phyloP scores from a whole-genome alignment of 2,797 vertebrate species.

The Coilia nasus region DNA sequence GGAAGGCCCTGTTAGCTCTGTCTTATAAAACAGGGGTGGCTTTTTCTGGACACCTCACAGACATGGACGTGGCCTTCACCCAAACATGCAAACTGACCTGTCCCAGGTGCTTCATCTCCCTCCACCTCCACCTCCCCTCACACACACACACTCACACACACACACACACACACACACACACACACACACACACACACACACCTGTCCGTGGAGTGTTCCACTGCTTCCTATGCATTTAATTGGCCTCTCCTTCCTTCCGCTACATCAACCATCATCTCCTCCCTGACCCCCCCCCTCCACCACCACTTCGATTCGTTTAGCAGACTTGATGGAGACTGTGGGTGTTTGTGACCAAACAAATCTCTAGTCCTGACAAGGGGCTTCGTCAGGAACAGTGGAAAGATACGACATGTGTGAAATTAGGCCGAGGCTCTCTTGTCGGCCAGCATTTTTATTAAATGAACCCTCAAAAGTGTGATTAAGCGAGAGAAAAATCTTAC shows the following conservation, averaged over 20 bases:
- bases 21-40: conserved; percentile 52
- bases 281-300: conserved; percentile 41
- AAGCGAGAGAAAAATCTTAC: conserved; percentile 67
- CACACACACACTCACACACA: not conserved
- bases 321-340: conserved; percentile 32
- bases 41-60: conserved; percentile 52
- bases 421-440: conserved; percentile 54
- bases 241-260: conserved; percentile 55
- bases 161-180: no score
- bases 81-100: conserved; percentile 63
- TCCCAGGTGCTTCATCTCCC: conserved; percentile 64
- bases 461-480: conserved; percentile 76
- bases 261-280: conserved; percentile 7
- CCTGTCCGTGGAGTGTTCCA: conserved; percentile 58
- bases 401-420: conserved; percentile 65
- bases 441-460: conserved; percentile 76
- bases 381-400: conserved; percentile 32
- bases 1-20: conserved; percentile 41
- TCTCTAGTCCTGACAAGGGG: conserved; percentile 49
- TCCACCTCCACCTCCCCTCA: conserved; percentile 50
- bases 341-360: conserved; percentile 50
- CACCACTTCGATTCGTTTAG: conserved; percentile 52
- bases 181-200: not conserved
- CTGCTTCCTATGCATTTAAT: conserved; percentile 64
- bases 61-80: conserved; percentile 49